Conservation (phyloP, 2,888 invertebrate genomes). For the Melinaea marsaeus region DNA sequence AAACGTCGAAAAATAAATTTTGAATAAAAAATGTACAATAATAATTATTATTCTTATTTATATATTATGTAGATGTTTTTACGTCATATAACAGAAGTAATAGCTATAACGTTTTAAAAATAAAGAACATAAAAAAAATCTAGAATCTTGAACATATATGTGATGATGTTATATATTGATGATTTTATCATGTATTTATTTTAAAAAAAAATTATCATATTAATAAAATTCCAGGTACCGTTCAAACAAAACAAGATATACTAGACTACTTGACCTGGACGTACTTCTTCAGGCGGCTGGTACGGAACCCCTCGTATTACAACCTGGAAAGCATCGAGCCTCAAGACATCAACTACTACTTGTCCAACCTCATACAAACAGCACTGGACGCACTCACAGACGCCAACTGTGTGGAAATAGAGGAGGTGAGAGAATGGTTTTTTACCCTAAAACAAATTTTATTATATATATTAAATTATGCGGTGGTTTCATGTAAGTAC, state of each 20-base stretch:
- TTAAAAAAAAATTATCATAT: neutral
- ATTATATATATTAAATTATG: no score
- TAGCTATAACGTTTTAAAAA: no score
- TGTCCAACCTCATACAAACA: slow-evolving; percentile 89
- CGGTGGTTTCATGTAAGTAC: no score
- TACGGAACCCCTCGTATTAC: slow-evolving; percentile 96
- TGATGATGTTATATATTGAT: no score
- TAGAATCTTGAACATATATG: no score
- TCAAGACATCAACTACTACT: slow-evolving; percentile 82
- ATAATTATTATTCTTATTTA: no score
- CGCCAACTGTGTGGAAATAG: slow-evolving; percentile 88
- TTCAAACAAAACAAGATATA: slow-evolving; percentile 93
- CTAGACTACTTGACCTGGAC: slow-evolving; percentile 99
- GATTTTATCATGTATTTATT: neutral
- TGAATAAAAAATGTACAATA: no score
- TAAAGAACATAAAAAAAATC: no score
- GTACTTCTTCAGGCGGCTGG: slow-evolving; percentile 94
- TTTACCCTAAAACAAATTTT: neutral
- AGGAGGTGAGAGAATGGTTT: slow-evolving; percentile 74
- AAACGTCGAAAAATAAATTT: no score
- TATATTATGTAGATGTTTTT: no score
- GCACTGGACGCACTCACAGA: slow-evolving; percentile 84
- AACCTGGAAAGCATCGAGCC: slow-evolving; percentile 85
- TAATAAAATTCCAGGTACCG: slow-evolving; percentile 81
- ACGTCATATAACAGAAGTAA: no score